Evolutionary conservation across 1,140 invertebrate genomes (phyloP).

Genomic region (Caenorhabditis remanei): DNA sequence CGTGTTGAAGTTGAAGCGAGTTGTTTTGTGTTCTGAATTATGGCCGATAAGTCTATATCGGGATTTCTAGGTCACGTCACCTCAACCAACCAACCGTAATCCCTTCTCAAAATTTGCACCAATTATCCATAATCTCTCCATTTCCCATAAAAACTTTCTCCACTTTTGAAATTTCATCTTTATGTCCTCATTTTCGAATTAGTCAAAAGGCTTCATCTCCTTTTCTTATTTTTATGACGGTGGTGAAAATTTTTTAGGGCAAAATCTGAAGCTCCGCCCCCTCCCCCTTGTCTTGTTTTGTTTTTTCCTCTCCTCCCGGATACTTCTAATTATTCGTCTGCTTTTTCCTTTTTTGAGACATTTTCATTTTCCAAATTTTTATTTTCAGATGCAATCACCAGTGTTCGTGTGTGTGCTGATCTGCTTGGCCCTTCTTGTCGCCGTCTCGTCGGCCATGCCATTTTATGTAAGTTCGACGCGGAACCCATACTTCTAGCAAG

Average conservation of each 20-base stretch:
- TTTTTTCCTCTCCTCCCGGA: not conserved
- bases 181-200: too few species aligned
- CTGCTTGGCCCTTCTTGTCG: slow-evolving; percentile 22
- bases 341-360: not conserved
- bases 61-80: too few species aligned
- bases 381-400: slow-evolving; percentile 43
- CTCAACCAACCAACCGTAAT: too few species aligned
- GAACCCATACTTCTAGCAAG: too few species aligned
- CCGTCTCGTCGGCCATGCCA: slow-evolving; percentile 17
- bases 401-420: slow-evolving; percentile 21
- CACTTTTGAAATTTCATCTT: too few species aligned
- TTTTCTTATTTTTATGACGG: not conserved
- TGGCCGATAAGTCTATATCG: too few species aligned
- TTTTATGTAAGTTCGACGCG: slow-evolving; percentile 51
- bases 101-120: too few species aligned
- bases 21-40: too few species aligned
- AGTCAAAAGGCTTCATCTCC: not conserved
- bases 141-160: too few species aligned
- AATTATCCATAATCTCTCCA: too few species aligned
- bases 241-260: too few species aligned
- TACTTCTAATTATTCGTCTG: not conserved
- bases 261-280: not conserved
- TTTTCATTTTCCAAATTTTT: not conserved
- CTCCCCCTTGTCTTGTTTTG: not conserved
- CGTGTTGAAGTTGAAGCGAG: too few species aligned